Base-by-base conservation (phyloP, 2,888 invertebrate genomes). In the Agrochola circellaris region DNA sequence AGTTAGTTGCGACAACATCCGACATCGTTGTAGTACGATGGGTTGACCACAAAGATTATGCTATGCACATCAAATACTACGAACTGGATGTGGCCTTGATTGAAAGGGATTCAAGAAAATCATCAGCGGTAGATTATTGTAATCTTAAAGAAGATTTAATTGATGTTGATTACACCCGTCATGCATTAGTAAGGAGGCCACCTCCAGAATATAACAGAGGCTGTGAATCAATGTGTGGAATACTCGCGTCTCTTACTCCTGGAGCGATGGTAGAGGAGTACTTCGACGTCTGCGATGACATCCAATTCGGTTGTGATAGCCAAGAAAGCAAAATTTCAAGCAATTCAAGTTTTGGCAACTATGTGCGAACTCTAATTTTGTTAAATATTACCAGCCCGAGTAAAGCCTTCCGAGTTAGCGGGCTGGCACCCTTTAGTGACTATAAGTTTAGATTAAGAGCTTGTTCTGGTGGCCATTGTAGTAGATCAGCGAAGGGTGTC, bases 211-310 rank as follows among this genome's bases (percentile, higher is more conserved):
- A 96, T 85, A 92, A 91, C 8, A 92, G 85, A 84, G 91, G 92
- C 13, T 96, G 96, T 85, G 94, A 95, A 87, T 93, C 94, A 13
- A 94, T 92, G 91, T 96, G 95, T 83, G 96, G 95, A 0, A 75
- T 94, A 15, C 86, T 95, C 11, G 93, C 95, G 4, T 89, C 93
- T 2, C 91, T 90, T 6, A 93, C 95, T 7, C 89, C 89, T 45
- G 95, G 94, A 4, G 93, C 93, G 2, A 88, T 95, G 88, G 91
- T 92, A 0, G 93, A 95, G 78, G 95, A 95, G 23, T 87, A 93
- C 76, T 95, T 96, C 79, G 95, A 96, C 76, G 87, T 96, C 15
- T 96, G 95, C 73, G 90, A 90, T 65, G 89, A 83, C 20, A 87
- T 92, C 15, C 86, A 90, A 65, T 83, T 82, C 17, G 88, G 85